Base-by-base conservation (phyloP, 2,113 vertebrate species). In the Oophaga pumilio region DNA sequence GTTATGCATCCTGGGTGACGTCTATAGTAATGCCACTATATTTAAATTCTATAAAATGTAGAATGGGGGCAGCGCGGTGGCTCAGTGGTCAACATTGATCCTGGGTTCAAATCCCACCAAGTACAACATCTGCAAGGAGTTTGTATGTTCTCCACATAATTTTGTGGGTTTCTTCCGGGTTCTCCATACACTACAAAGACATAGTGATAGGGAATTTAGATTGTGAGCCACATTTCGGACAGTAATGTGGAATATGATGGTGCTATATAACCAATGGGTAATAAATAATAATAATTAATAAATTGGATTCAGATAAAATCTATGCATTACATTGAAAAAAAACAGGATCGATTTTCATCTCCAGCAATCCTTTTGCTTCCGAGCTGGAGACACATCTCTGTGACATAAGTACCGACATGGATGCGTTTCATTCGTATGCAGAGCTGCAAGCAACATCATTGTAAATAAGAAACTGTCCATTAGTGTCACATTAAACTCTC, bases 401-500 rank as follows among this genome's bases (percentile, higher is more conserved):
- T 83, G 81, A 83, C 81, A 83, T 52, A 50, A 69, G 62, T 66
- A 66, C 43, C 15, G 81, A 50, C 81, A 69, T 26, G 64, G 81
- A 17, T 8, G 66, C 64, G 62, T 68, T 82, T 83, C 81, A 83
- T 83, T 83, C 62, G 33, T 83, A 83, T 83, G 81, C 81, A 83
- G 81, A 26, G 81, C 81, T 83, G 81, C 81, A 49, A 91, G 91
- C 0, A 62, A 90, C 86, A 91, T 91, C 90, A 90, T 92, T 93
- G 92, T 92, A 90, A 91, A 90, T 59, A 26, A 92, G 94, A 91
- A 93, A 92, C 91, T 86, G 79, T 94, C 93, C 93, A 94, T 95
- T 94, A 95, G 95, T 95, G 93, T 95, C 95, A 94, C 92, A 0
- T 52, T 91, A 94, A 95, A 94, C 93, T 92, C 92, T 93, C 93